phyloP scores from a whole-genome alignment of 2,888 invertebrate species.

The Nezara viridula region DNA sequence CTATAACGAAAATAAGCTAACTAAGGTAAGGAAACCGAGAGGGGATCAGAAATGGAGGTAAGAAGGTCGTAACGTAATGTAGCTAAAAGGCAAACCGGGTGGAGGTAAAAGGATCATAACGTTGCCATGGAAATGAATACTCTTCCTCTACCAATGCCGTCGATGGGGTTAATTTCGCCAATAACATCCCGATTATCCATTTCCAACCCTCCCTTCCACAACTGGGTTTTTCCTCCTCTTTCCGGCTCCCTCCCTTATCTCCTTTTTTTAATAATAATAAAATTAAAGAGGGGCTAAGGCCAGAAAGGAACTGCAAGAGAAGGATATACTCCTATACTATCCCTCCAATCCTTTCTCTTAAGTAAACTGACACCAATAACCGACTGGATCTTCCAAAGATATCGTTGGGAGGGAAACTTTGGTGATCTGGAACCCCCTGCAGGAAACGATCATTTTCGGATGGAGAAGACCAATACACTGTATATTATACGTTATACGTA shows the following conservation, averaged over 20 bases:
- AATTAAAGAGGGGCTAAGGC: constrained; percentile 6
- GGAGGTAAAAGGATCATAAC: constrained; percentile 53
- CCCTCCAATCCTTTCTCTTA: neutral
- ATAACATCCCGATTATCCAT: constrained; percentile 56
- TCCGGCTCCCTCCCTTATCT: neutral
- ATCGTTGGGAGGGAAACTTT: neutral
- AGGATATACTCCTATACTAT: neutral
- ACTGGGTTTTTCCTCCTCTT: neutral
- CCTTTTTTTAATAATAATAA: constrained; percentile 36
- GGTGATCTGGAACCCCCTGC: neutral
- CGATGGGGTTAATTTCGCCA: constrained; percentile 51
- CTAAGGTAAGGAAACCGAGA: neutral
- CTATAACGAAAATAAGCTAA: neutral
- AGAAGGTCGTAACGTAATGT: constrained; percentile 1
- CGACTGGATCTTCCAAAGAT: neutral
- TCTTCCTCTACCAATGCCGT: neutral
- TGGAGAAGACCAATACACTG: neutral
- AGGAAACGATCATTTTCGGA: neutral
- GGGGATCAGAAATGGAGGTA: neutral
- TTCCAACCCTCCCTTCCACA: neutral
- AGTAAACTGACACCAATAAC: constrained; percentile 44
- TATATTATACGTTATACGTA: neutral
- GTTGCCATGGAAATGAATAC: constrained; percentile 55
- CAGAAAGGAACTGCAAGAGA: neutral
- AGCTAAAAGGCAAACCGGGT: constrained; percentile 30